Evolutionary conservation across 2,797 vertebrate species (phyloP), one percentile per base, ranked within the genome.

Genomic region (Rhinophrynus dorsalis): DNA sequence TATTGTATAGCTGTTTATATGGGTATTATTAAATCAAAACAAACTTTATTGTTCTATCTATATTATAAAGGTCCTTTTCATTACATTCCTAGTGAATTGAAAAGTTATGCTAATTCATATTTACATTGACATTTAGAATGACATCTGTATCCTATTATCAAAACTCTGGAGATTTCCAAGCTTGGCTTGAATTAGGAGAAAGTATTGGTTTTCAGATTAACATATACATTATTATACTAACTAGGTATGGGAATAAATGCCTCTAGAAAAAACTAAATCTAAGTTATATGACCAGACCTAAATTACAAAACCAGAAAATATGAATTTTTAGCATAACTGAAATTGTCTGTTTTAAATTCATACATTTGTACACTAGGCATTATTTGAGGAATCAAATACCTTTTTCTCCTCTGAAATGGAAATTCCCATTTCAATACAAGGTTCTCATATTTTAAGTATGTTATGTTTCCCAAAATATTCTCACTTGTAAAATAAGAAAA

Each of bases 341-440:
- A 33, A 18, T n/a, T 38, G n/a, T 12, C 50, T 50, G 44, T 37
- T 33, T 48, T 62, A 20, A 33, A 20, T 48, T 62, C 20, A 35
- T 37, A 33, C 26, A 52, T 68, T 51, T 67, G 23, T 47, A 38
- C 50, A 56, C 32, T 17, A 57, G 68, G 51, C 59, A 37, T 44
- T 21, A 47, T 55, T 38, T 47, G 5, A n/a, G 50, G 1, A 65
- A 23, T 27, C 26, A 17, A 44, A 35, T 9, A 42, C 20, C 3
- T 17, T 23, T 47, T 51, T 38, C 52, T 32, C 61, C 26, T 18
- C 18, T 17, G n/a, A 13, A 30, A 33, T 35, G 52, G 21, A 27
- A 45, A 54, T 60, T 38, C 30, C 18, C 24, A 72, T 58, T 57
- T 72, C 52, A 32, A 65, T 72, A 27, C 58, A 64, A 64, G 65